Evolutionary conservation across 2,797 vertebrate species (phyloP).

Genomic region (Pipistrellus pygmaeus): DNA sequence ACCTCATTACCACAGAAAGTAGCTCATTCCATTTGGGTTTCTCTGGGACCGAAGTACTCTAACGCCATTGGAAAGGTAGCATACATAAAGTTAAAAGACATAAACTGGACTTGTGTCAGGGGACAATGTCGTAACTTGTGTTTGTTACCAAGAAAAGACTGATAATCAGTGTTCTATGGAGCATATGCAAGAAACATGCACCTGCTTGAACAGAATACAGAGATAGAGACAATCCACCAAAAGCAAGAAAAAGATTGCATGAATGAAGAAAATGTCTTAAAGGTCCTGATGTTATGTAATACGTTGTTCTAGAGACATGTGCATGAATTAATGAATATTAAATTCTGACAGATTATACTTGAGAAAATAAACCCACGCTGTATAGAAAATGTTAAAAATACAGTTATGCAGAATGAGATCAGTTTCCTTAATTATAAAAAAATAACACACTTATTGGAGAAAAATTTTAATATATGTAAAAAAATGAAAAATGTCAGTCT

Average conservation of each 20-base stretch:
- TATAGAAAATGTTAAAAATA: constrained; percentile 56
- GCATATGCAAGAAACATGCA: constrained; percentile 9
- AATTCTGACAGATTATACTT: constrained; percentile 49
- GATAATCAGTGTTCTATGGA: constrained; percentile 13
- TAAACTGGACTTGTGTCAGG: not conserved
- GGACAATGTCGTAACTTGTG: constrained; percentile 60
- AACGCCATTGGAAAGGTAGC: not conserved
- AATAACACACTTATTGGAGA: constrained; percentile 28
- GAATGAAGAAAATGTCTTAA: constrained; percentile 63
- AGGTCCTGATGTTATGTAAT: constrained; percentile 70
- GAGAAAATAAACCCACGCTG: constrained; percentile 21
- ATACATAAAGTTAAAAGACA: constrained; percentile 28
- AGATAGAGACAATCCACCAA: constrained; percentile 25
- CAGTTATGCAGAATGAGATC: constrained; percentile 32
- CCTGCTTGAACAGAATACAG: constrained; percentile 46
- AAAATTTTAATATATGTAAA: constrained; percentile 52
- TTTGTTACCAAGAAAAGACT: constrained; percentile 46
- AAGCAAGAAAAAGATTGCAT: constrained; percentile 40
- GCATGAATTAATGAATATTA: constrained; percentile 63
- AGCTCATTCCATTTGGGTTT: constrained; percentile 11
- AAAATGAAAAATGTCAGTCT: not conserved
- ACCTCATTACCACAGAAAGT: constrained; percentile 35
- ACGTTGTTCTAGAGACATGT: constrained; percentile 56
- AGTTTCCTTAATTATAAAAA: constrained; percentile 54
- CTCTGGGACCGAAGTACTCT: not conserved